Evolutionary conservation across 1,140 invertebrate genomes (phyloP), one percentile per base, ranked within the genome.

Genomic region (Penaeus indicus): DNA sequence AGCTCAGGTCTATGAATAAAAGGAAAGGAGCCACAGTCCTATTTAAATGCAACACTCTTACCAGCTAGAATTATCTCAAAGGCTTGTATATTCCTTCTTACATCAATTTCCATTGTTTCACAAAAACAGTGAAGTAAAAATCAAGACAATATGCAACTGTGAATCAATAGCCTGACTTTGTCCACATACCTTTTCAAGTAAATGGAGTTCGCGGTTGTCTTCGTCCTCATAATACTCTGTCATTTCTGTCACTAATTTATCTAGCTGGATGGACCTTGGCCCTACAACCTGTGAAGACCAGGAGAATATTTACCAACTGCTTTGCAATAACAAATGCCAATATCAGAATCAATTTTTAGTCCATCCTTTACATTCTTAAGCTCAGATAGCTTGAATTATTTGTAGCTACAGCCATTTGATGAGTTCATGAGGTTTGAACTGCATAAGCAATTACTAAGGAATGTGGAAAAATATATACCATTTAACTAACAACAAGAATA

Each of bases 161-260:
- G 10, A 13, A 54, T 16, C 10, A 54, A 54, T 8, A 54, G 16
- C 10, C 54, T 54, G 16, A 16, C 10, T 54, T 13, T 54, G 54
- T 54, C 54, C 42, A 7, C 67, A 25, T 88, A 84, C 86, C 81
- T 84, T 84, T 18, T 88, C 86, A 54, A 88, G 27, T 32, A 84
- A 16, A 60, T 90, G 89, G 16, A 84, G 69, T 83, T 90, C 89
- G 38, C 85, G 61, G 61, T 90, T 90, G 25, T 90, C 85, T 22
- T 72, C 38, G 67, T 60, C 38, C 7, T 82, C 81, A 92, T 97
- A 97, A 92, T 96, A 97, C 13, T 94, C 94, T 3, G 96, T 96
- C 96, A 97, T 97, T 85, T 95, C 94, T 18, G 95, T 94, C 22
- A 96, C 95, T 77, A 97, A 93, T 75, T 95, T 93, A 92, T 97